Base-by-base conservation (phyloP, 2,797 vertebrate species). In the Schizopygopsis malacanthus region DNA sequence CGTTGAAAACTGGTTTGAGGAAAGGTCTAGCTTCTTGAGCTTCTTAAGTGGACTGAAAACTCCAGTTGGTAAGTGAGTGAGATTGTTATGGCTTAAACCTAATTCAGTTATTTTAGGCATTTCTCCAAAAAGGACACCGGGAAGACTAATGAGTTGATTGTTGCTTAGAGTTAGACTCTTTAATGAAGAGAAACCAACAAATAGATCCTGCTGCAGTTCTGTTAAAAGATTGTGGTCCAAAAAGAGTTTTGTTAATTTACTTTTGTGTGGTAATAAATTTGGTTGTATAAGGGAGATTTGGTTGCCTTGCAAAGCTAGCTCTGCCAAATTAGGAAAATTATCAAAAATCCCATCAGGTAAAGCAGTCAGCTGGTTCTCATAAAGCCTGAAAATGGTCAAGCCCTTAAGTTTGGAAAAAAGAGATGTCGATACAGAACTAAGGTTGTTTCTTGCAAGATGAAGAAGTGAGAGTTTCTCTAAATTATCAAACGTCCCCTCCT, bases 401-500 rank as follows among this genome's bases (percentile, higher is more conserved):
- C 79, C 93, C 2, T 47, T 85, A 4, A 97, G 92, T 16, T 95
- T 93, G 63, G 92, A 93, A 87, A 97, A 96, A 88, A 83, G 84
- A 33, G 89, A 65, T 3, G 79, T 33, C 10, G 93, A 90, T 80
- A 97, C 84, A 52, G 84, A 13, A 0, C 85, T 82, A 18, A 97
- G 92, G 39, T 88, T 93, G 88, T 97, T 97, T 90, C 89, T 95
- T 59, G 91, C 93, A 75, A 97, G 91, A 90, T 95, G 92, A 76
- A 97, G 90, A 0, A 54, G 0, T 0, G 1, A 4, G 13, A 96
- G 93, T 85, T 92, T 94, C 52, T 92, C 54, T 0, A 97, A 93
- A 39, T 91, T 90, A 59, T 97, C 93, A 90, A 97, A 97, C 22
- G 92, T 75, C 2, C 93, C 94, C 2, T 95, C 93, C 82, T 96